A percentile compares a stretch with the other conserved stretches of the same genome.
phyloP scores from a whole-genome alignment of 2,888 invertebrate species.

The Protodeltote pygarga region DNA sequence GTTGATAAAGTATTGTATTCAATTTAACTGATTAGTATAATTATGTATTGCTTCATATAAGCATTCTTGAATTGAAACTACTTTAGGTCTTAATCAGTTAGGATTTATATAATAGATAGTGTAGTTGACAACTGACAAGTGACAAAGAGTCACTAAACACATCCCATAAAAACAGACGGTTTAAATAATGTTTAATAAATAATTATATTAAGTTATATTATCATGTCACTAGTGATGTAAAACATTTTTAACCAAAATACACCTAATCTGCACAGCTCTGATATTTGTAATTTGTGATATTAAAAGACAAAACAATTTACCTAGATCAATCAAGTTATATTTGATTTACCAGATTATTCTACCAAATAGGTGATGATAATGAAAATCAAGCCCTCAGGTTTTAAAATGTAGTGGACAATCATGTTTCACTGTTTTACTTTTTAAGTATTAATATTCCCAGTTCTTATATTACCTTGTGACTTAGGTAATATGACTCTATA shows the following conservation, averaged over 20 bases:
- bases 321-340: conserved; percentile 45
- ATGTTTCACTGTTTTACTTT: conserved; percentile 54
- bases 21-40: conserved; percentile 66
- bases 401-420: conserved; percentile 53
- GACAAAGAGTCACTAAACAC: conserved; percentile 25
- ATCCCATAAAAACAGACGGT: conserved; percentile 27
- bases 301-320: conserved; percentile 21
- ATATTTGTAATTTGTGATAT: conserved; percentile 10
- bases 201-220: conserved; percentile 20
- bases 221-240: conserved; percentile 40
- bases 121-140: conserved; percentile 37
- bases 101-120: conserved; percentile 44
- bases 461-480: conserved; percentile 53
- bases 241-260: conserved; percentile 25
- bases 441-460: conserved; percentile 55
- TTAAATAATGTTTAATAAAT: conserved; percentile 26
- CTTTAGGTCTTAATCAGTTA: conserved; percentile 56
- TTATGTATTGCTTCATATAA: conserved; percentile 67
- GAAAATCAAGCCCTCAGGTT: conserved; percentile 58
- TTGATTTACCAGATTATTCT: conserved; percentile 59
- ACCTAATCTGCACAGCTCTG: conserved; percentile 23
- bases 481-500: conserved; percentile 62
- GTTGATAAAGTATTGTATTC: conserved; percentile 62
- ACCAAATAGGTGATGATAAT: conserved; percentile 63
- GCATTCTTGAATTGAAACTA: conserved; percentile 60